Evolutionary conservation across 1,140 invertebrate species (phyloP), one percentile per base, ranked within the genome.

Genomic region (Eufriesea mexicana): DNA sequence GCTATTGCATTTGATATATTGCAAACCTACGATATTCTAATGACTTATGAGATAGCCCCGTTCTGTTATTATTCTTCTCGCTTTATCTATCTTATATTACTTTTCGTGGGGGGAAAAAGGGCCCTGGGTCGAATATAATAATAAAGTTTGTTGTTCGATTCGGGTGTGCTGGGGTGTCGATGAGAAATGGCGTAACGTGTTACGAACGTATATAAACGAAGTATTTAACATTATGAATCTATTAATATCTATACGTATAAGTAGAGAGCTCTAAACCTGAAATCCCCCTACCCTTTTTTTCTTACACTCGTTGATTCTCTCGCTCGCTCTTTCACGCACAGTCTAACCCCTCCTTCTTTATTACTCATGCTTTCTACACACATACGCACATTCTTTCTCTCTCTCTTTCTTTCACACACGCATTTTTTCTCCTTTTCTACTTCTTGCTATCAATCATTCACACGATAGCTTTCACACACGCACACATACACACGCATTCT

Each of bases 1-100:
- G 88, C 90, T 92, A 91, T 92, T 92, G 91, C 90, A 91, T 90
- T 91, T 89, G 84, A 87, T 91, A 92, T 92, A 91, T 91, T 91
- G 90, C 90, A 88, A 86, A 51, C 87, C 89, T 91, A 92, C 84
- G 80, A 89, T 76, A 76, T 82, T 86, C 89, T 92, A 91, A 87
- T 92, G 88, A 91, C 90, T 91, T 91, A 89, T 86, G 80, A 86
- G 77, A 90, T 90, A 90, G 89, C 87, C 89, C 89, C 82, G 79
- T 86, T 86, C 66, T 64, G 57, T 85, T 73, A 45, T 42, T 42
- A 23, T 72, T 59, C 18, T 47, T 68, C 20, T 59, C 47, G 55
- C 51, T 20, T 67, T 61, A 23, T 23, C 45, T 10, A 73, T 23
- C 5, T 25, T 20, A n/a, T 80, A 47, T 20, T 59, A 73, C 16